phyloP scores from a whole-genome alignment of 2,113 vertebrate species.

The Channa maculata region DNA sequence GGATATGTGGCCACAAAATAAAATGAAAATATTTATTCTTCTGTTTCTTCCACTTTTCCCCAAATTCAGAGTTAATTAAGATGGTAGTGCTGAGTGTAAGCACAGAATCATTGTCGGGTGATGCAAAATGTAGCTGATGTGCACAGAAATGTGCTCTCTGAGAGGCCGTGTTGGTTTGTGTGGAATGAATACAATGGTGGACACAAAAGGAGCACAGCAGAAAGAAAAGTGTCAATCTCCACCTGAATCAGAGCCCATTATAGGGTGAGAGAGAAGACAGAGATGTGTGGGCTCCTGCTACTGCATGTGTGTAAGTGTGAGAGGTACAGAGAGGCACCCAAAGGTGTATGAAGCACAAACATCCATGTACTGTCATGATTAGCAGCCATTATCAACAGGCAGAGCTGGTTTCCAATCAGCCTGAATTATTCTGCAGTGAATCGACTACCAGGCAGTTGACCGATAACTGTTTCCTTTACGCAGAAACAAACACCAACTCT shows the following conservation, averaged over 20 bases:
- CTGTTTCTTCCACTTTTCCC: neutral
- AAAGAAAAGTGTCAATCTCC: constrained; percentile 79
- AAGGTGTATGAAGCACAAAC: constrained; percentile 63
- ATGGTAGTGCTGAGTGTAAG: constrained; percentile 12
- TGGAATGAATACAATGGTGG: constrained; percentile 67
- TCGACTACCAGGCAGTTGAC: constrained; percentile 66
- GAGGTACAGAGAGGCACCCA: constrained; percentile 46
- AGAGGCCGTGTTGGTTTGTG: constrained; percentile 53
- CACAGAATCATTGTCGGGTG: constrained; percentile 44
- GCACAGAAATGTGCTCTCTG: constrained; percentile 52
- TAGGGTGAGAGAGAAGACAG: constrained; percentile 64
- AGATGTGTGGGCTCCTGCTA: constrained; percentile 30
- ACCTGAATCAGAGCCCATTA: constrained; percentile 78
- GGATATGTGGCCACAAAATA: neutral
- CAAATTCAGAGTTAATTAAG: constrained; percentile 48
- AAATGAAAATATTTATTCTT: constrained; percentile 36
- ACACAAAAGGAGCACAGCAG: constrained; percentile 73
- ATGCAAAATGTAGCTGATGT: constrained; percentile 66
- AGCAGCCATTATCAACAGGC: constrained; percentile 67
- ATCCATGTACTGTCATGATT: constrained; percentile 70
- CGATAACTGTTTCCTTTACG: constrained; percentile 60
- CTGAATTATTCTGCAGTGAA: constrained; percentile 71
- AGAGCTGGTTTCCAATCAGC: constrained; percentile 64
- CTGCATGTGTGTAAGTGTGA: constrained; percentile 16
- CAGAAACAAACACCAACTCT: constrained; percentile 56